Evolutionary conservation across 1,140 invertebrate species (phyloP).

Genomic region (Thaumatotibia leucotreta): DNA sequence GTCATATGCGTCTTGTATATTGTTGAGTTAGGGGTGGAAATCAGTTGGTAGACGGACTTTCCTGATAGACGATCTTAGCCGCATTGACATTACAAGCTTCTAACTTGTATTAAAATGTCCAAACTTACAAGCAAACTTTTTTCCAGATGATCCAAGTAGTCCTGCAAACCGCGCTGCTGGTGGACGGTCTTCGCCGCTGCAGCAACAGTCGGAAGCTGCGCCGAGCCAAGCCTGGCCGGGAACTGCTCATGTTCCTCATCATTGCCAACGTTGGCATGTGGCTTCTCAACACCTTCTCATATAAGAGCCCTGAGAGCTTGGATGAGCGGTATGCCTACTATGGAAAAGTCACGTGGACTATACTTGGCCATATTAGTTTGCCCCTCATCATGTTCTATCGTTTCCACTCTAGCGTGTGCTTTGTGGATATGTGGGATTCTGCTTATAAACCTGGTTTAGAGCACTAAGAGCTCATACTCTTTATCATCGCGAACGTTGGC

Average conservation of each 20-base stretch:
- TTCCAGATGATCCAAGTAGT: conserved; percentile 80
- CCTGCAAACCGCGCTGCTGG: conserved; percentile 86
- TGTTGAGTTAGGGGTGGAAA: too few relatives aligned
- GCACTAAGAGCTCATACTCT: conserved; percentile 83
- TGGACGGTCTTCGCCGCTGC: conserved; percentile 85
- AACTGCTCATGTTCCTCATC: conserved; percentile 86
- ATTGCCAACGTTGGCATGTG: conserved; percentile 88
- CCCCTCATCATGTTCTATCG: conserved; percentile 90
- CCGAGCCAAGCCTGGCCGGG: conserved; percentile 84
- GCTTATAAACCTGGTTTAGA: conserved; percentile 81
- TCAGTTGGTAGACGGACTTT: too few relatives aligned
- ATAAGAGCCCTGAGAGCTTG: conserved; percentile 81
- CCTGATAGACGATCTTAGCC: too few relatives aligned
- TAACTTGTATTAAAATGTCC: too few relatives aligned
- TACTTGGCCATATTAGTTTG: conserved; percentile 86
- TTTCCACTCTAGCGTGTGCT: conserved; percentile 90
- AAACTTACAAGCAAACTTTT: too few relatives aligned
- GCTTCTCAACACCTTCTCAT: conserved; percentile 88
- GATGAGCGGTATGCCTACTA: conserved; percentile 84
- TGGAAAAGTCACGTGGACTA: conserved; percentile 84
- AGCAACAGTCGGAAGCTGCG: conserved; percentile 79
- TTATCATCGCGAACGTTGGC: conserved; percentile 86
- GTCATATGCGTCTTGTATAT: too few relatives aligned
- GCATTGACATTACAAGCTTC: too few relatives aligned
- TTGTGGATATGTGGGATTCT: conserved; percentile 90